Percentiles rank a stretch among this genome's conserved stretches.
phyloP scores from a whole-genome alignment of 2,797 vertebrate genomes.

The Darevskia nairensis region DNA sequence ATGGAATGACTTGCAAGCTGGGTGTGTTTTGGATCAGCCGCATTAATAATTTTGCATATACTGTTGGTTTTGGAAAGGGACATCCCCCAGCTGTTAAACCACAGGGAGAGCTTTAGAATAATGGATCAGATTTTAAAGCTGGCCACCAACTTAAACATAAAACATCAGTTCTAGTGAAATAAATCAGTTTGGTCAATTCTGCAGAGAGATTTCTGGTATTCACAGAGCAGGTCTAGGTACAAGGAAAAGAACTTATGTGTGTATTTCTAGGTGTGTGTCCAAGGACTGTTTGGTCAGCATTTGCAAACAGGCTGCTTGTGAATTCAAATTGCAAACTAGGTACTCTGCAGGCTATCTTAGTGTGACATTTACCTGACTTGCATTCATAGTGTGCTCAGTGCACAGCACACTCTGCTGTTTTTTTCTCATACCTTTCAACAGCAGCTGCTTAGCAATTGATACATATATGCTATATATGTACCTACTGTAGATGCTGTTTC shows the following conservation, averaged over 20 bases:
- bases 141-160: constrained; percentile 6
- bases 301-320: background rate
- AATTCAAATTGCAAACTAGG: background rate
- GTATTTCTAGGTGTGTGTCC: background rate
- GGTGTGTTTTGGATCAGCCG: background rate
- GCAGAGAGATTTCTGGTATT: background rate
- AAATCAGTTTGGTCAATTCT: constrained; percentile 6
- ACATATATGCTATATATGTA: background rate
- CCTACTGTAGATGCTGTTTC: background rate
- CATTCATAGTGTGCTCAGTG: background rate
- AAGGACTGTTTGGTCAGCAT: background rate
- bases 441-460: background rate
- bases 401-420: background rate
- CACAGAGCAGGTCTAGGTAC: constrained; percentile 28
- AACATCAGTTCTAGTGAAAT: background rate
- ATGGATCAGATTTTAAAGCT: constrained; percentile 23
- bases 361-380: constrained; percentile 1
- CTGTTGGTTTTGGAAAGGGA: background rate
- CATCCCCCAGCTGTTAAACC: background rate
- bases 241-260: background rate
- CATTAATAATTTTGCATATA: background rate
- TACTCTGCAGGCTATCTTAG: background rate
- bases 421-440: background rate
- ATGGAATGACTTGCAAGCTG: background rate
- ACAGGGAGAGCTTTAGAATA: constrained; percentile 35